phyloP scores from a whole-genome alignment of 2,888 invertebrate species.

The Nasonia oneida region DNA sequence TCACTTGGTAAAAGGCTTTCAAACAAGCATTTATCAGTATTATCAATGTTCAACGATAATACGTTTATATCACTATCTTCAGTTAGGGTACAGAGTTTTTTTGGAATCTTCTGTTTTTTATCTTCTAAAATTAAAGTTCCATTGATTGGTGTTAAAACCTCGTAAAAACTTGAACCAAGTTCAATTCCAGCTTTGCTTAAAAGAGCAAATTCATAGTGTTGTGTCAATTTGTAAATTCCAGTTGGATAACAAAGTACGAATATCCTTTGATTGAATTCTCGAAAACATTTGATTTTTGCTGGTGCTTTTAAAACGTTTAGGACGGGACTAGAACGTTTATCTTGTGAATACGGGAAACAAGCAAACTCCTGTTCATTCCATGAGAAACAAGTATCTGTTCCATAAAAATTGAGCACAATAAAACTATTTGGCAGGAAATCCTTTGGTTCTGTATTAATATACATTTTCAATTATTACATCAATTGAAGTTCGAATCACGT shows the following conservation, averaged over 20 bases:
- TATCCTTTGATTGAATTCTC: constrained; percentile 67
- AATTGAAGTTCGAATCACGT: neutral
- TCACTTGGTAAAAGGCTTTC: constrained; percentile 59
- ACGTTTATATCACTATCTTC: constrained; percentile 36
- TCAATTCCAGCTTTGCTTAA: constrained; percentile 71
- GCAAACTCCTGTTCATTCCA: constrained; percentile 70
- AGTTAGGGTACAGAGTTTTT: constrained; percentile 63
- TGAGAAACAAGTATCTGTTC: constrained; percentile 69
- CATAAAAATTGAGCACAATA: constrained; percentile 70
- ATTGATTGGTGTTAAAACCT: constrained; percentile 66
- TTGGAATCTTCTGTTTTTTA: constrained; percentile 67
- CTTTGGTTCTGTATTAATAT: constrained; percentile 56
- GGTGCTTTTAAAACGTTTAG: constrained; percentile 67
- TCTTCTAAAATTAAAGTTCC: constrained; percentile 67
- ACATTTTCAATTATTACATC: constrained; percentile 56
- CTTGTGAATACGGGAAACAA: constrained; percentile 66
- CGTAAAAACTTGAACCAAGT: constrained; percentile 68
- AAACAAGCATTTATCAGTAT: constrained; percentile 62
- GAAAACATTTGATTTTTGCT: constrained; percentile 67
- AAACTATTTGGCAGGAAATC: constrained; percentile 68
- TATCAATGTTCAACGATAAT: constrained; percentile 58
- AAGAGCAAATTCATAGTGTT: constrained; percentile 65
- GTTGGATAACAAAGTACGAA: constrained; percentile 71
- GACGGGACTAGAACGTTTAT: constrained; percentile 37
- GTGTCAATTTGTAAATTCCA: constrained; percentile 72